These are phyloP conservation scores for Todiramphus chloris DNA, from an alignment of 2,113 vertebrate species.

Conservation along the genomic window DNA sequence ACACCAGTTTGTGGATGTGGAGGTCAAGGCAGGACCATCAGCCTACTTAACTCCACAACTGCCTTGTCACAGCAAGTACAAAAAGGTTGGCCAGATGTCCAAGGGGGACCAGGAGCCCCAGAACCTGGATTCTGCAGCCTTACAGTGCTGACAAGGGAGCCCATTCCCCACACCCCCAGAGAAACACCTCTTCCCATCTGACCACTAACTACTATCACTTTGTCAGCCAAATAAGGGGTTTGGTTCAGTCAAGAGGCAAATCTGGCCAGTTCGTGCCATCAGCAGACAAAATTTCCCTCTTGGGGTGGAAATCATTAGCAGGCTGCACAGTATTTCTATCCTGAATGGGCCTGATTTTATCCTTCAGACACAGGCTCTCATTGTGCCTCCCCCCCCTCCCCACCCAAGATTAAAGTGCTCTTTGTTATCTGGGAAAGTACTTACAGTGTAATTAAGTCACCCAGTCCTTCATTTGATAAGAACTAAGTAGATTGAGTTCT, in stretches of 20 bases:
- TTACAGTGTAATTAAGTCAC: constrained; percentile 52
- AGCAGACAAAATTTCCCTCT: neutral
- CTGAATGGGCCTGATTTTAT: constrained; percentile 5
- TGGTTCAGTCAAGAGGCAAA: neutral
- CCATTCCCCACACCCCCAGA: neutral
- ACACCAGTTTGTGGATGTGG: neutral
- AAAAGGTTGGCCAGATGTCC: neutral
- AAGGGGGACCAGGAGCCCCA: neutral
- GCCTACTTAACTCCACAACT: neutral
- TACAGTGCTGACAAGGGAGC: neutral
- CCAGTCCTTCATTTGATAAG: constrained; percentile 14
- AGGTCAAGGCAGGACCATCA: neutral
- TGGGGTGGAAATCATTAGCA: neutral
- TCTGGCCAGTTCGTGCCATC: neutral
- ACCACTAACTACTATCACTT: neutral
- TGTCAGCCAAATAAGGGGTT: neutral
- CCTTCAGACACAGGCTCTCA: neutral
- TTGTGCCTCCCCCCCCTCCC: neutral
- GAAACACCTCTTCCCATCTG: neutral
- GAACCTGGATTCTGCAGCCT: neutral
- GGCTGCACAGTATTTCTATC: neutral
- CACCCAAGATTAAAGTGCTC: neutral
- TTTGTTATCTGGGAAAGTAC: constrained; percentile 22
- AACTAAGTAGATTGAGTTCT: neutral
- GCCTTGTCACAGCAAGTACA: neutral